Evolutionary conservation across 2,888 invertebrate species (phyloP).

Genomic region (Cataglyphis livida): DNA sequence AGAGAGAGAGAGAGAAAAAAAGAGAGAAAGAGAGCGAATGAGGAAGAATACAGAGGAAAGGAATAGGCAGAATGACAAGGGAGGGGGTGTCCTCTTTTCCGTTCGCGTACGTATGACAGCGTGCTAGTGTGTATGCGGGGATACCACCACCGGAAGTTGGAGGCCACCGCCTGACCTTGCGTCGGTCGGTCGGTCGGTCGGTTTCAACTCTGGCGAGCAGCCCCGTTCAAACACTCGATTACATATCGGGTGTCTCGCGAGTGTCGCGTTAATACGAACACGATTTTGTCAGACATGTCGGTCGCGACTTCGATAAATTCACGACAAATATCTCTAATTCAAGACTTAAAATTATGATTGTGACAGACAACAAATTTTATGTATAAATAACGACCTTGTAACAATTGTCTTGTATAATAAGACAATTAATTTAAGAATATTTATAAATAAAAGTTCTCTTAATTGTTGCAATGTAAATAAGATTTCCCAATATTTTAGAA

Average conservation of each 20-base stretch:
- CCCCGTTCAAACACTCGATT: slow-evolving; percentile 76
- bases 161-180: slow-evolving; percentile 85
- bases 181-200: slow-evolving; percentile 77
- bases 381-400: not conserved
- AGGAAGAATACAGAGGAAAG: slow-evolving; percentile 40
- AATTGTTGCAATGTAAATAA: not conserved
- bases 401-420: not conserved
- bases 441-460: not conserved
- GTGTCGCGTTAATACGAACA: slow-evolving; percentile 2
- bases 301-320: not conserved
- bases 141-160: slow-evolving; percentile 84
- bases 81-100: slow-evolving; percentile 67
- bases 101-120: slow-evolving; percentile 67
- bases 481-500: not conserved
- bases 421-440: not conserved
- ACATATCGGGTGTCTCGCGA: slow-evolving; percentile 69
- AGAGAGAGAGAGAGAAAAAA: not conserved
- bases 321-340: not conserved
- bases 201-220: slow-evolving; percentile 68
- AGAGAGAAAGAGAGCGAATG: slow-evolving; percentile 14
- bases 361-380: not conserved
- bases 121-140: slow-evolving; percentile 70
- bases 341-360: not conserved
- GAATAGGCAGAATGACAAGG: slow-evolving; percentile 47
- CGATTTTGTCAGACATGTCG: not conserved